A percentile compares a stretch with the other conserved stretches of the same genome.
Evolutionary conservation across 2,888 invertebrate species (phyloP).

Genomic region (Exocentrus adspersus): DNA sequence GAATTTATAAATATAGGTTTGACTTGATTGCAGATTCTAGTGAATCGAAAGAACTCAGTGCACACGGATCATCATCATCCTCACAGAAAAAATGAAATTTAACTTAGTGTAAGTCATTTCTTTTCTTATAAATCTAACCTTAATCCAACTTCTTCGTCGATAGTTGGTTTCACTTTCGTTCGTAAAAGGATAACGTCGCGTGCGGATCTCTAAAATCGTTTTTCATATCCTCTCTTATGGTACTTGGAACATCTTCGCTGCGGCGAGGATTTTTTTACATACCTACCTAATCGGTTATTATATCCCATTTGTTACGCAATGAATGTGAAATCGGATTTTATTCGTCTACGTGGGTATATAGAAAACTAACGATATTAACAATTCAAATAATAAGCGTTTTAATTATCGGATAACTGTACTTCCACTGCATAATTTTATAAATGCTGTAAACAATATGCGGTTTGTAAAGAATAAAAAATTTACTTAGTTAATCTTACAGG

Average conservation of each 20-base stretch:
- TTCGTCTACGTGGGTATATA: conserved; percentile 6
- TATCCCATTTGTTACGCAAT: conserved; percentile 26
- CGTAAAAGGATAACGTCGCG: conserved; percentile 1
- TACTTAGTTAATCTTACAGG: no score
- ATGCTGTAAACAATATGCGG: no score
- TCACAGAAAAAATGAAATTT: conserved; percentile 53
- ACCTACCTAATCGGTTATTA: conserved; percentile 5
- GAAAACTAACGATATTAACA: conserved; percentile 19
- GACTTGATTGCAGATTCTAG: conserved; percentile 57
- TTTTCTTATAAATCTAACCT: conserved; percentile 23
- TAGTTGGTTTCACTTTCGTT: conserved; percentile 22
- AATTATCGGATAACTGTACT: background rate
- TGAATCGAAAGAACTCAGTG: conserved; percentile 57
- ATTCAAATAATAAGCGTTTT: conserved; percentile 15
- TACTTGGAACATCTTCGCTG: conserved; percentile 4
- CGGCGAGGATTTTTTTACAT: conserved; percentile 9
- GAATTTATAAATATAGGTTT: conserved; percentile 63
- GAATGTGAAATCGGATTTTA: conserved; percentile 38
- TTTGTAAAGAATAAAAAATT: no score
- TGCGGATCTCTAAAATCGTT: background rate
- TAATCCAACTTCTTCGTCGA: conserved; percentile 5
- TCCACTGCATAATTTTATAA: background rate
- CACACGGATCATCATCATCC: conserved; percentile 51
- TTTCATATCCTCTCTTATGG: background rate
- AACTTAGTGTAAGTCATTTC: conserved; percentile 56